These are phyloP conservation scores for Lypha dubia DNA, from an alignment of 2,888 invertebrate species.

Conservation along the genomic window DNA sequence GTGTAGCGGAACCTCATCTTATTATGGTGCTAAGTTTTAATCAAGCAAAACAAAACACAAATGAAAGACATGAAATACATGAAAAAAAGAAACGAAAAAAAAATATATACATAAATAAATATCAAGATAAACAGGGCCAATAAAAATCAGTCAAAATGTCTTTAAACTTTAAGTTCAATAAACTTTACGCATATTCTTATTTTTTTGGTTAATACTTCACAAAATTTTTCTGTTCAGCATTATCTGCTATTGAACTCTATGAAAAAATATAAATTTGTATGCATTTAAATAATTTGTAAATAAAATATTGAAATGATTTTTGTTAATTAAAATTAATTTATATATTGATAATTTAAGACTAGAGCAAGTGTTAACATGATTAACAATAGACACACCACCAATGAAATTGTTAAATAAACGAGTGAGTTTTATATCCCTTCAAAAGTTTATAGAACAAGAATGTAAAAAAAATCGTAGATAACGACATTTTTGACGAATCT, in stretches of 20 bases:
- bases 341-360: no score
- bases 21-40: neutral
- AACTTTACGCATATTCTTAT: slow-evolving; percentile 16
- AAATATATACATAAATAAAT: neutral
- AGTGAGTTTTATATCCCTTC: no score
- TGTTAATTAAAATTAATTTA: no score
- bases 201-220: neutral
- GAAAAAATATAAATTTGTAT: neutral
- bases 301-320: neutral
- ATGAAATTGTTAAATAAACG: no score
- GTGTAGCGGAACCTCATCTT: neutral
- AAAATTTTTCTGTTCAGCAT: neutral
- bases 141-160: neutral
- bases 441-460: no score
- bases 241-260: neutral
- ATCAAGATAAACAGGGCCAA: neutral
- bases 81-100: no score
- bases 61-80: no score
- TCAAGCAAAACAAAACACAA: neutral
- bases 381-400: no score
- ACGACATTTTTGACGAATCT: no score
- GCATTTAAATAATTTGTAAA: neutral
- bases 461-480: no score
- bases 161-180: slow-evolving; percentile 11
- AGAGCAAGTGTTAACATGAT: no score